Evolutionary conservation across 2,888 invertebrate species (phyloP), one percentile per base, ranked within the genome.

Genomic region (Adineta ricciae): DNA sequence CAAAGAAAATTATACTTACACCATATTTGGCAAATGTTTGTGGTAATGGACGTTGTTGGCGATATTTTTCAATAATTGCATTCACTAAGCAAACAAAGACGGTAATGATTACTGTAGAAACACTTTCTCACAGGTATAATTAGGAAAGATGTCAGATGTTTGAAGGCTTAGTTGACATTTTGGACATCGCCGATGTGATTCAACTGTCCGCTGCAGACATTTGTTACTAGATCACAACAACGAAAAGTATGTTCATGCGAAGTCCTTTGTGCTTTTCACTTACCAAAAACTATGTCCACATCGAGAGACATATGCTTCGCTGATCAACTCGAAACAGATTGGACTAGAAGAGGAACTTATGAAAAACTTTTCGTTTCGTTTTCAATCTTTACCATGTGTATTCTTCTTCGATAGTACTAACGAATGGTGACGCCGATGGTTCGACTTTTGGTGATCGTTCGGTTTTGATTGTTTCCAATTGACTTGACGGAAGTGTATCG

Each of bases 271-370:
- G n/a, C 11, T 46, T n/a, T 19, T 83, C 52, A 87, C 89, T 89
- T 88, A 91, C 91, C 96, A 96, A 91, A 95, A 96, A 1, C 95
- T 95, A 90, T 96, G 96, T 0, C 96, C 96, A 91, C 96, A 96
- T 87, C 94, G 93, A 0, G 96, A 96, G 88, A 96, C 95, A 90
- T 95, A 94, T 0, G 96, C 95, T 90, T 95, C 95, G 87, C 94
- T 94, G 86, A 96, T 95, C 83, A 95, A 91, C 90, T 95, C 94
- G 90, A 95, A 94, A 91, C 96, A 96, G 84, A 96, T 94, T 0
- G 95, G 95, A 89, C 95, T 78, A 41, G 41, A 41, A 78, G 0
- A 78, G 24, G 24, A 21, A 78, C n/a, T n/a, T n/a, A n/a, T n/a
- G n/a, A n/a, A n/a, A n/a, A n/a, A n/a, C n/a, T n/a, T 3, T 21